Evolutionary conservation across 2,888 invertebrate genomes (phyloP), one percentile per base, ranked within the genome.

Genomic region (Boloria selene): DNA sequence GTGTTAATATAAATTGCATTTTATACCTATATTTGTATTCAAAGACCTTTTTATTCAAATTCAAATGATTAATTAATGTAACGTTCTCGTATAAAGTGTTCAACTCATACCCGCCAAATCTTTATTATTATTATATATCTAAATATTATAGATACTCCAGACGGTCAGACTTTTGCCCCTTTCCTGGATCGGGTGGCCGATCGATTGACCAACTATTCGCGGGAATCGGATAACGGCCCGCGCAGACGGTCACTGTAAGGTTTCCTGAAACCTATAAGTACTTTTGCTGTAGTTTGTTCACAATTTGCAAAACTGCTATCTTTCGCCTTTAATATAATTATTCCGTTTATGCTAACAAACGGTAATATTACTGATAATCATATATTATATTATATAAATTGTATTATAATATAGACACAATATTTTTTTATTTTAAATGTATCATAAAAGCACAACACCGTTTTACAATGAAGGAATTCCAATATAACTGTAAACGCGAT

Each of bases 191-290:
- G 61, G 65, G 74, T 62, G 54, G 45, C 26, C 67, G 63, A 74
- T 71, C 59, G 53, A 68, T 76, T 70, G 61, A 22, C 26, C 68
- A 72, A 77, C 71, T 70, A 51, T 71, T 73, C 72, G 60, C 63
- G 55, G 49, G 66, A 62, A 53, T 78, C 78, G 76, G 76, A 74
- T 79, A 75, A 79, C 80, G 76, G 72, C 71, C 68, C 74, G 66
- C 67, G 73, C 74, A 79, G 82, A 80, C 83, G 78, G 77, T 79
- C 80, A 76, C 75, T 75, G 76, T 86, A 88, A 75, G 89, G 89
- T 82, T 90, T 90, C 88, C 81, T 84, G 86, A 86, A 89, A 87
- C 87, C 85, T 81, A 79, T 79, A 79, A 83, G 82, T 80, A 81
- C 79, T 83, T 81, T 80, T 81, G 79, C 82, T 80, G 74, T 73